Evolutionary conservation across 2,797 vertebrate genomes (phyloP), one percentile per base, ranked within the genome.

Genomic region (Urosaurus nigricauda): DNA sequence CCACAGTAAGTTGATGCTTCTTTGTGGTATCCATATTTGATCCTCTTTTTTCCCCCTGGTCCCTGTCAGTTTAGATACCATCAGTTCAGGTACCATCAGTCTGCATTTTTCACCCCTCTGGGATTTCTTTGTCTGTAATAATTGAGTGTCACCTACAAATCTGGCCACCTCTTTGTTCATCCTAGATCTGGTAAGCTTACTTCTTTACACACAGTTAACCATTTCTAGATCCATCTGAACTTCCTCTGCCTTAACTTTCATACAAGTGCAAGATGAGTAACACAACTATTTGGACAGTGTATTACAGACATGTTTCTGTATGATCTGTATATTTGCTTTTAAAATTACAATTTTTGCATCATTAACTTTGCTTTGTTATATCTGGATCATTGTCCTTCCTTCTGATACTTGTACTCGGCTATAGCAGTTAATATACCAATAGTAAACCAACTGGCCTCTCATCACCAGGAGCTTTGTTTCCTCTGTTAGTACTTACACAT

Each of bases 391-490:
- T 74, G 75, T 85, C 58, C 51, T 85, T 74, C 14, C 4, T 89
- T 79, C 84, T 92, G 56, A 71, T 86, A 63, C 85, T 68, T 81
- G 70, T 90, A 53, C 87, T 90, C 68, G 86, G 1, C 68, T 70
- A 68, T 12, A 0, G 65, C 37, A 63, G n/a, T 92, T 94, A 89
- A 83, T 92, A 13, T 58, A 53, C 11, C 78, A 90, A 16, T 81
- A 85, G 1, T 79, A 68, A 92, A 92, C 87, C 65, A 16, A 5
- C 73, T 93, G 43, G n/a, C 70, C 40, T 82, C 78, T 92, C 90
- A 35, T 35, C 58, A 29, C 40, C 81, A 51, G 58, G 19, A 88
- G 56, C 88, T 86, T 63, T 87, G 40, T 86, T 93, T n/a, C 90
- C 85, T 75, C 83, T 91, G 53, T 84, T 58, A 74, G 21, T 90